Evolutionary conservation across 1,140 invertebrate species (phyloP).

Genomic region (Aplysia californica): DNA sequence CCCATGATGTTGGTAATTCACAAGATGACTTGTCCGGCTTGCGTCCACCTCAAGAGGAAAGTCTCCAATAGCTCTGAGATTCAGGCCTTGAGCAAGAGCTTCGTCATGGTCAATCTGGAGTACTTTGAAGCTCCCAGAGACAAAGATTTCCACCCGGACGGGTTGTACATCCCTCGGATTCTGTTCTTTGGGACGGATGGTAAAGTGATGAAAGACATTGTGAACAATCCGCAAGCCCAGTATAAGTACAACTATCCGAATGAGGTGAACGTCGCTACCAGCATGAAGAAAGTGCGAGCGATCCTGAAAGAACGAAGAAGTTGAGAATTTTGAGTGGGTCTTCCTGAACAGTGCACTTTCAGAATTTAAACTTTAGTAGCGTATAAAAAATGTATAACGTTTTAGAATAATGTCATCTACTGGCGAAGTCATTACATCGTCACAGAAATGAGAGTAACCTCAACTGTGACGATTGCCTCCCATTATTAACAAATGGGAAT

Average conservation of each 20-base stretch:
- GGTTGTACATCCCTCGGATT: slow-evolving; percentile 6
- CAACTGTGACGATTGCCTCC: no score
- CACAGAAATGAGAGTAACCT: no score
- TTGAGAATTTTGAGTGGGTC: no score
- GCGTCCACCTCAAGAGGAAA: not conserved
- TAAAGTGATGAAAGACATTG: not conserved
- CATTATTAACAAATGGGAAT: no score
- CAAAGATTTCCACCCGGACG: slow-evolving; percentile 2
- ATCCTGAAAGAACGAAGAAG: no score
- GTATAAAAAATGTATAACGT: no score
- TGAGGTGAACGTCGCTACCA: not conserved
- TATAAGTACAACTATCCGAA: slow-evolving; percentile 2
- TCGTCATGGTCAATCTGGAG: slow-evolving; percentile 22
- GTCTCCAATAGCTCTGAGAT: not conserved
- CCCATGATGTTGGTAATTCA: slow-evolving; percentile 8
- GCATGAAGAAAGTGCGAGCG: not conserved
- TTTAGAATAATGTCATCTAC: no score
- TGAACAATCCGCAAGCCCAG: not conserved
- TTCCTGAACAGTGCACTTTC: no score
- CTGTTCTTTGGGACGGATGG: slow-evolving; percentile 12
- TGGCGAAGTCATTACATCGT: no score
- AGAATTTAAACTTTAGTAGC: no score
- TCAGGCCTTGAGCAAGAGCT: not conserved
- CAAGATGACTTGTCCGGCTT: slow-evolving; percentile 3
- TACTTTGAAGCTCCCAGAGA: not conserved